Evolutionary conservation across 2,113 vertebrate species (phyloP), one percentile per base, ranked within the genome.

Genomic region (Clarias magur): DNA sequence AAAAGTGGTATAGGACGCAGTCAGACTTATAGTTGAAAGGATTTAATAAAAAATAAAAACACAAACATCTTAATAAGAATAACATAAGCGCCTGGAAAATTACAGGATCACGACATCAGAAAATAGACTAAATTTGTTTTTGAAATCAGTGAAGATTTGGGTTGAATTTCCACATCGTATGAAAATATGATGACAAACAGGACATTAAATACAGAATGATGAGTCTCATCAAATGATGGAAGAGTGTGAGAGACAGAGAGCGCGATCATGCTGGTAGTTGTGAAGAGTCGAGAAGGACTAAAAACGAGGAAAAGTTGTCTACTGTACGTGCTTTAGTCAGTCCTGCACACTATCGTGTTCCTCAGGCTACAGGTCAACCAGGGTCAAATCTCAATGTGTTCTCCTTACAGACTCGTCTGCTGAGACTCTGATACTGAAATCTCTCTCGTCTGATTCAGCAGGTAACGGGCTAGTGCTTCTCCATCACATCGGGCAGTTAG

Each of bases 21-120:
- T 42, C 1, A 73, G 42, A 42, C 15, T 16, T 7, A 2, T 70
- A 72, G 68, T 11, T 42, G n/a, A 54, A 57, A 59, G 25, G 30
- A 80, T 59, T 80, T 59, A 84, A 57, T 65, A 68, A 83, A 54
- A 83, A 83, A 67, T 67, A 68, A 84, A 59, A 84, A 84, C 21
- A 82, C 19, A 68, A 12, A 19, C 15, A 3, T 30, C 59, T 85
- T 48, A 42, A 84, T 17, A 57, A 17, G n/a, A 80, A 80, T 80
- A 57, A 59, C 54, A 30, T n/a, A 27, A 79, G 75, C 5, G 25
- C 53, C 25, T 34, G 67, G 38, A 84, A 30, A 72, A 59, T 34
- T 84, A 75, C 54, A 73, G 19, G 15, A 42, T 42, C 70, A 85
- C n/a, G 11, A 85, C 38, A 57, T 56, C 75, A 54, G 56, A 73